Percentiles rank a stretch among this genome's conserved stretches.
These are phyloP conservation scores for Platysteira castanea DNA, from an alignment of 2,113 vertebrate species.

Conservation along the genomic window DNA sequence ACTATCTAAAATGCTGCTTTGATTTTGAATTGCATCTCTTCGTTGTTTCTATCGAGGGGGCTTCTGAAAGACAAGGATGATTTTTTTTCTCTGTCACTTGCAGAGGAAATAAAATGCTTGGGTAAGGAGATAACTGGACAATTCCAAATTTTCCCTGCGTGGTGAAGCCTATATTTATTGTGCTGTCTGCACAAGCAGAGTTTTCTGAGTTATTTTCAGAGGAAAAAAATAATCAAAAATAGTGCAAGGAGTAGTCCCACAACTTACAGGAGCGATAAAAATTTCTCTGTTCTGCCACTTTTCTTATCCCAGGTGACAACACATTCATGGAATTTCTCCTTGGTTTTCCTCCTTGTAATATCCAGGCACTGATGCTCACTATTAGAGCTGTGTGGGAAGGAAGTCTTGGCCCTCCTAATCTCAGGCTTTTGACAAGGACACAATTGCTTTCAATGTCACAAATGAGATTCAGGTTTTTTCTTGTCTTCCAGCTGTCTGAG, in stretches of 20 bases:
- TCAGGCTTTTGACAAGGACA: not conserved
- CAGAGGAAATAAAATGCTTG: not conserved
- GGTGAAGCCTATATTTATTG: not conserved
- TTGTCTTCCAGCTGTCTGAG: not conserved
- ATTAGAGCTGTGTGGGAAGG: not conserved
- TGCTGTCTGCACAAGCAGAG: not conserved
- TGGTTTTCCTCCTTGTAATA: not conserved
- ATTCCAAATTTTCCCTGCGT: not conserved
- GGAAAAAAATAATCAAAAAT: not conserved
- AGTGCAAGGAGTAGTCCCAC: not conserved
- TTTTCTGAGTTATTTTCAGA: not conserved
- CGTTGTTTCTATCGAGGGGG: rapidly evolving
- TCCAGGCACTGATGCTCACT: not conserved
- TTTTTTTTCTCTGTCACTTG: not conserved
- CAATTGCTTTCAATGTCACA: not conserved
- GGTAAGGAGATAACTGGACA: not conserved
- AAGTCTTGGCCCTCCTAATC: not conserved
- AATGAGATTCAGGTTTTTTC: not conserved
- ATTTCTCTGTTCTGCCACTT: not conserved
- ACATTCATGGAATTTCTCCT: not conserved
- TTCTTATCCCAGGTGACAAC: not conserved
- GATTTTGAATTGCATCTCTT: not conserved
- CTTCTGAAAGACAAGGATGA: not conserved
- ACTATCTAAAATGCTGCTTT: not conserved
- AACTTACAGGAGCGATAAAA: not conserved